phyloP scores from a whole-genome alignment of 2,113 vertebrate genomes.

The Elephas maximus region DNA sequence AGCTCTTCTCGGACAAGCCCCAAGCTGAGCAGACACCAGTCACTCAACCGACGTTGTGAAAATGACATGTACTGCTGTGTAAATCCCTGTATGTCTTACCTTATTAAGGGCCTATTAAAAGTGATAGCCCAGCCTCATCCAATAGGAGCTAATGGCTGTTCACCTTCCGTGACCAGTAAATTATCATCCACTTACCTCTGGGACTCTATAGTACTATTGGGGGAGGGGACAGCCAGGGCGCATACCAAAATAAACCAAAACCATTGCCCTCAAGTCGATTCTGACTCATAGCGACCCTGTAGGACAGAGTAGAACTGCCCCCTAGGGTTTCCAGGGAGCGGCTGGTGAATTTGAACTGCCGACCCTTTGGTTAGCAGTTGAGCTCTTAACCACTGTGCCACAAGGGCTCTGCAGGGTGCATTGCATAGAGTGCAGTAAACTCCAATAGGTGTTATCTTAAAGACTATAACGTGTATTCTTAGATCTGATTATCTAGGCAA shows the following conservation, averaged over 20 bases:
- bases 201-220: background rate
- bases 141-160: background rate
- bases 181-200: background rate
- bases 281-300: too few species aligned
- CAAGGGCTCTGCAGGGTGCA: too few species aligned
- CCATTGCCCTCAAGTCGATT: too few species aligned
- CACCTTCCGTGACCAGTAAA: background rate
- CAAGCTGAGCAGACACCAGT: background rate
- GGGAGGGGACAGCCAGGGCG: background rate
- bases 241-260: background rate
- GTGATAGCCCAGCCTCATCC: background rate
- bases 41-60: background rate
- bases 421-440: background rate
- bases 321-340: too few species aligned
- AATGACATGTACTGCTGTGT: slow-evolving; percentile 33
- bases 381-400: too few species aligned
- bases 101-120: slow-evolving; percentile 13
- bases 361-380: too few species aligned
- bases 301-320: too few species aligned
- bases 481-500: background rate
- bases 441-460: background rate
- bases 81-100: slow-evolving; percentile 23
- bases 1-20: slow-evolving; percentile 32
- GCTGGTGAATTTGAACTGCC: too few species aligned
- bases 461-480: background rate